Conservation (phyloP, 1,140 invertebrate genomes). For the Campoletis sonorensis region DNA sequence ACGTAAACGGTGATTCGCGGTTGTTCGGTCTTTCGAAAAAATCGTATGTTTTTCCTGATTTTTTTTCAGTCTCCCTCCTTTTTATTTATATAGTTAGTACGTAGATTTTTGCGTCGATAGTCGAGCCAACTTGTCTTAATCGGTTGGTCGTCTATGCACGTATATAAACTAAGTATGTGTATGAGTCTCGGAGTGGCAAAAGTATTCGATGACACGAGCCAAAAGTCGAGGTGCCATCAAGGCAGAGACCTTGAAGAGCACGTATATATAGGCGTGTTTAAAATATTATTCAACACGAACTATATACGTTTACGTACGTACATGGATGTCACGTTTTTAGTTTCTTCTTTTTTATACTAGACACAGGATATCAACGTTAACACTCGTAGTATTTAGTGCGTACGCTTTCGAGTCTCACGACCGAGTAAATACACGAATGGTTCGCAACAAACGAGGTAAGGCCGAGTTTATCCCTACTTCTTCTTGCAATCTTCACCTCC, state of each 20-base stretch:
- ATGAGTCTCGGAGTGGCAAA: background rate
- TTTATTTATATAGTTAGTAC: background rate
- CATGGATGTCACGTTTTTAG: background rate
- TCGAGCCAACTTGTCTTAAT: conserved; percentile 13
- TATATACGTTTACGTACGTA: background rate
- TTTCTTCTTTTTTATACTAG: background rate
- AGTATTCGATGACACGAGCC: conserved; percentile 25
- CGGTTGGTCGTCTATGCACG: background rate
- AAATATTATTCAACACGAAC: conserved; percentile 24
- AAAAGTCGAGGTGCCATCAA: conserved; percentile 25
- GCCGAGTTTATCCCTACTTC: conserved; percentile 32
- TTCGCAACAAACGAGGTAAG: conserved; percentile 26
- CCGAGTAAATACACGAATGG: conserved; percentile 24
- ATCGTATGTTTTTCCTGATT: background rate
- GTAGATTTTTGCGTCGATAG: background rate
- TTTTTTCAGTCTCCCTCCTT: background rate
- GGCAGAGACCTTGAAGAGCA: conserved; percentile 8
- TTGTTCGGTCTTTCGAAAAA: background rate
- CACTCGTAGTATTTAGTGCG: conserved; percentile 17
- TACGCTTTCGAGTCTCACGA: conserved; percentile 28
- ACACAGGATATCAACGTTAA: background rate
- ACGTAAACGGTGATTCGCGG: background rate
- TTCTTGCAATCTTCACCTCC: conserved; percentile 8
- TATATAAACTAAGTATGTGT: background rate
- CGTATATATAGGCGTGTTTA: background rate